These are phyloP conservation scores for Mycetomoellerius zeteki DNA, from an alignment of 1,140 invertebrate species.

Conservation along the genomic window DNA sequence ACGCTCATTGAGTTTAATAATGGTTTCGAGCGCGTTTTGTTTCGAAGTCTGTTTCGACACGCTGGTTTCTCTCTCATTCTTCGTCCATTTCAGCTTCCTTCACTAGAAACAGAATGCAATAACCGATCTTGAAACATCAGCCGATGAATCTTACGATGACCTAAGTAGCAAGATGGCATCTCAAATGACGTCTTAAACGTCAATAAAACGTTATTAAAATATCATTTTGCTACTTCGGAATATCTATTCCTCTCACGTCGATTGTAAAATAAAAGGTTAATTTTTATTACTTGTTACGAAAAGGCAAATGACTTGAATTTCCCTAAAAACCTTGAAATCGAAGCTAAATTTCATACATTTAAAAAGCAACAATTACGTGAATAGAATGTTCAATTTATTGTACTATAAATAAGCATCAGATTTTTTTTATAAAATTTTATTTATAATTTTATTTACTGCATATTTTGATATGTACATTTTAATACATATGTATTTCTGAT, in stretches of 20 bases:
- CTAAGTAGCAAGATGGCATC: no score
- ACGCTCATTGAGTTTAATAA: constrained; percentile 43
- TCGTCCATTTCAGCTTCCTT: not conserved
- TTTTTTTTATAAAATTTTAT: not conserved
- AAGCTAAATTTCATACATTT: not conserved
- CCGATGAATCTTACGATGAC: not conserved
- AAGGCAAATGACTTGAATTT: not conserved
- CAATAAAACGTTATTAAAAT: no score
- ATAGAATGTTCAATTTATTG: not conserved
- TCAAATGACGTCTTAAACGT: no score
- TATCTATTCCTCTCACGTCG: not conserved
- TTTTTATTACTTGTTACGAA: not conserved
- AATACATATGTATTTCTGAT: not conserved
- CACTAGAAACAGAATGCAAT: not conserved
- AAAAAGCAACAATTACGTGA: not conserved
- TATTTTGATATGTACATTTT: not conserved
- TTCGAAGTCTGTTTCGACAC: not conserved
- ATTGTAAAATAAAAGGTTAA: not conserved
- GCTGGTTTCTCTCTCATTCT: not conserved
- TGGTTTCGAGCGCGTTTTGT: not conserved
- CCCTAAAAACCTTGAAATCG: not conserved
- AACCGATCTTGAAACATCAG: not conserved
- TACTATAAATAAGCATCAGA: not conserved
- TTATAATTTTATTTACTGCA: not conserved
- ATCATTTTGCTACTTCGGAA: no score